Conservation (phyloP, 2,888 invertebrate species). For the Ramazzottius varieornatus region DNA sequence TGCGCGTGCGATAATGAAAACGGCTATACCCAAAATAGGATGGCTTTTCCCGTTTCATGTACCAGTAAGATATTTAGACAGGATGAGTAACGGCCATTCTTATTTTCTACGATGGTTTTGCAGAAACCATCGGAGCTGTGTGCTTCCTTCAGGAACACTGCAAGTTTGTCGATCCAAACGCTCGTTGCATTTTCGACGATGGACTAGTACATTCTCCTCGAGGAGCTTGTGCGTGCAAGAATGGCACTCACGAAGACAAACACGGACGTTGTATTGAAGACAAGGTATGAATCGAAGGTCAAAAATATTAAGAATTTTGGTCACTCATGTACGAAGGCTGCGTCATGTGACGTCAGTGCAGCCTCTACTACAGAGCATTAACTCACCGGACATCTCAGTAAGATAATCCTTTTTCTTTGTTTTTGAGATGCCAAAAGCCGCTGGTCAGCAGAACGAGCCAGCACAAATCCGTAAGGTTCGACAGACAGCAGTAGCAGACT, state of each 20-base stretch:
- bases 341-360: too few species aligned
- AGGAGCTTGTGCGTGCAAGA: background rate
- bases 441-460: too few species aligned
- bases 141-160: background rate
- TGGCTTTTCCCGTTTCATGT: background rate
- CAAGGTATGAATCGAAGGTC: too few species aligned
- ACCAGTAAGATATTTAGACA: background rate
- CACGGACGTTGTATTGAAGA: background rate
- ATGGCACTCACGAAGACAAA: background rate
- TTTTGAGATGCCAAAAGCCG: too few species aligned
- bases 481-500: background rate
- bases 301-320: too few species aligned
- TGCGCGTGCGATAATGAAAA: background rate
- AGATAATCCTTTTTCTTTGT: too few species aligned
- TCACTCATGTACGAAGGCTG: too few species aligned
- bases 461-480: background rate
- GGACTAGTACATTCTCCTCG: background rate
- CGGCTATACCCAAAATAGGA: background rate
- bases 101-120: background rate
- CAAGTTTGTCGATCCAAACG: background rate
- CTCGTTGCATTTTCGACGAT: background rate
- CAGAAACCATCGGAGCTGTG: background rate
- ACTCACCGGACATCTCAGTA: too few species aligned
- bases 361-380: too few species aligned
- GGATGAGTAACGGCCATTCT: background rate